Evolutionary conservation across 2,888 invertebrate species (phyloP), one percentile per base, ranked within the genome.

Genomic region (Zygogramma bicolorata): DNA sequence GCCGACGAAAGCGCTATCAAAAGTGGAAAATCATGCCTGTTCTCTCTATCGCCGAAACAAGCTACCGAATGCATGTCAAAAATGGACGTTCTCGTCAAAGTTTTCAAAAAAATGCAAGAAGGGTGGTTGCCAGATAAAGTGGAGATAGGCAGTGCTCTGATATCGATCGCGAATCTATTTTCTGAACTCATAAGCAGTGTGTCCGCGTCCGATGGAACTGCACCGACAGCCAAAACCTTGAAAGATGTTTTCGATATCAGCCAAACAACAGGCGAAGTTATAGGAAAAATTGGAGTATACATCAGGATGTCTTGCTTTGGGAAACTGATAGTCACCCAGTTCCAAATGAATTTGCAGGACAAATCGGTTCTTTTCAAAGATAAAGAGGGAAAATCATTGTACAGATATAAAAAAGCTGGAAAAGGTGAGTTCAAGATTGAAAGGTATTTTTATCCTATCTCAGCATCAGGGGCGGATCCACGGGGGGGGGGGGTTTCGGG

Each of bases 21-120:
- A 81, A 91, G 88, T 77, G 92, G 92, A 27, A 92, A 92, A 84
- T 92, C 92, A 0, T 92, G 92, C 78, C 85, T 93, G n/a, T 93
- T 93, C 81, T 91, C 91, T 0, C 84, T 93, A 3, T 89, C 90
- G 27, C 88, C 90, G 53, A 78, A 83, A 6, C 90, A 91, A 31
- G 89, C 92, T 0, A 81, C 81, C n/a, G 85, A 87, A 53, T 90
- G 90, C 0, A 85, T 90, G 81, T 85, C 85, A 68, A 88, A 88
- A 58, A 92, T 92, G 79, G 90, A 91, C 0, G 83, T 93, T 2
- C 87, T 87, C 65, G 87, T 92, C 65, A 86, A 88, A 0, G 89
- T 92, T 0, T 90, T 88, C 79, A 92, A 91, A 80, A 90, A 90
- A 65, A 87, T 92, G 76, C 90, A 90, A 22, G 90, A 91, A 13